phyloP scores from a whole-genome alignment of 2,888 invertebrate genomes.

The Odontocolon sp. region DNA sequence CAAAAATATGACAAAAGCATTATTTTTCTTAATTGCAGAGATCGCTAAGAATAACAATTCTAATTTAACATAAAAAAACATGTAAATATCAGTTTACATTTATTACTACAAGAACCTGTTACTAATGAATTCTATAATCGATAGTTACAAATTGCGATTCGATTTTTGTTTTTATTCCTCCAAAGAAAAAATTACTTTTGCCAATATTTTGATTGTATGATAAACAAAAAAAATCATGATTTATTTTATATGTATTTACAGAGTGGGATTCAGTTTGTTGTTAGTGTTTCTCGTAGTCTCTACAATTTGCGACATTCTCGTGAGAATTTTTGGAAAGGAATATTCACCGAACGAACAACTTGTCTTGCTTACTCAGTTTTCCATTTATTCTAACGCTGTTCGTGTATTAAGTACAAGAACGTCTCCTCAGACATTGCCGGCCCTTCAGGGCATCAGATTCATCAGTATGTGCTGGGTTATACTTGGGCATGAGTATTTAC shows the following conservation, averaged over 20 bases:
- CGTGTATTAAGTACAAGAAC: conserved; percentile 75
- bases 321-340: background rate
- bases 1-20: background rate
- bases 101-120: too few relatives aligned
- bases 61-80: too few relatives aligned
- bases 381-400: conserved; percentile 77
- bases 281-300: conserved; percentile 64
- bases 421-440: conserved; percentile 72
- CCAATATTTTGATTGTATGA: background rate
- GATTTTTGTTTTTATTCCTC: too few relatives aligned
- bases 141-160: too few relatives aligned
- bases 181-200: background rate
- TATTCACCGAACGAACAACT: background rate
- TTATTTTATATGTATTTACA: conserved; percentile 55
- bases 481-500: conserved; percentile 80
- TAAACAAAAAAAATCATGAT: background rate
- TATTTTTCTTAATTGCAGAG: background rate
- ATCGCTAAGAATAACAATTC: too few relatives aligned
- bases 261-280: conserved; percentile 63
- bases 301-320: conserved; percentile 65
- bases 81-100: too few relatives aligned
- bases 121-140: too few relatives aligned
- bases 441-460: conserved; percentile 82
- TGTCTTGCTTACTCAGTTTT: conserved; percentile 74
- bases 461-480: conserved; percentile 81